These are phyloP conservation scores for Polydrusus cervinus DNA, from an alignment of 2,888 invertebrate genomes.

Conservation along the genomic window DNA sequence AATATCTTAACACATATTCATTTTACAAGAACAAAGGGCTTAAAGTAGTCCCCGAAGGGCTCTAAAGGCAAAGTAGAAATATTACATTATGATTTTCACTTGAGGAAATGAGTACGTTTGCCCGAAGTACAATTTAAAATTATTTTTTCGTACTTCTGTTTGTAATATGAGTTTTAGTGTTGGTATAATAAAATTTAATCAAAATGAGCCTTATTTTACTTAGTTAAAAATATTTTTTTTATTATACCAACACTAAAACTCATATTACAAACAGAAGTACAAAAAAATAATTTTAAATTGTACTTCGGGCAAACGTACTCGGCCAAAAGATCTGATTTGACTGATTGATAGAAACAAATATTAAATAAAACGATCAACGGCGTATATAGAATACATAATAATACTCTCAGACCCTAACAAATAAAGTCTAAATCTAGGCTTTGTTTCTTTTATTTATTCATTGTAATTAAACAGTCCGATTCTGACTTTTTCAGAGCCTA, in stretches of 20 bases:
- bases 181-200: no score
- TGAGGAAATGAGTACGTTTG: neutral
- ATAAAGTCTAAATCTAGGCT: no score
- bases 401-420: no score
- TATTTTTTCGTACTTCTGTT: neutral
- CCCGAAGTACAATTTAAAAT: neutral
- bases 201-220: no score
- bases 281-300: neutral
- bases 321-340: no score
- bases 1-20: neutral
- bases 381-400: no score
- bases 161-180: neutral
- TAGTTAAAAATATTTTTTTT: no score
- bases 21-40: constrained; percentile 15
- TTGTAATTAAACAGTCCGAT: no score
- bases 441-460: no score
- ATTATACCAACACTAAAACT: neutral
- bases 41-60: constrained; percentile 7
- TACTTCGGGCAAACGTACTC: neutral
- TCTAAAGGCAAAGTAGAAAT: constrained; percentile 8
- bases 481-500: no score
- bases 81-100: constrained; percentile 20
- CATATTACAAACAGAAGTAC: neutral
- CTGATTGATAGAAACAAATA: no score
- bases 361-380: no score